Evolutionary conservation across 1,140 invertebrate species (phyloP).

Genomic region (Drosophila lacertosa): DNA sequence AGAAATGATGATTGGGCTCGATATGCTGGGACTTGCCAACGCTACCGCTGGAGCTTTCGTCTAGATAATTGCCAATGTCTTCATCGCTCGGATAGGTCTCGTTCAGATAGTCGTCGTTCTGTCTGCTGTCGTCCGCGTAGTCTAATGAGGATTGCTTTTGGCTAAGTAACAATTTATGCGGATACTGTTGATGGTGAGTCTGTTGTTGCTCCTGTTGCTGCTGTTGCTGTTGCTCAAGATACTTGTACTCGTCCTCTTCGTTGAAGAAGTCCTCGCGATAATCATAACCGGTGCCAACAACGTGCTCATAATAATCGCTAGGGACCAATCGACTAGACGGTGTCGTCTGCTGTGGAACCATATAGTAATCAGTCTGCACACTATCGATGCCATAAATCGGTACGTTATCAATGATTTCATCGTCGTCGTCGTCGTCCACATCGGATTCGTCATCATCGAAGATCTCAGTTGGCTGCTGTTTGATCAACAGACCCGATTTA

Average conservation of each 20-base stretch:
- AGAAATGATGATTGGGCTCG: too few species aligned
- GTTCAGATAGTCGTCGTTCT: constrained; percentile 62
- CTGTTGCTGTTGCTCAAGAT: constrained; percentile 75
- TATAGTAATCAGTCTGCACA: constrained; percentile 77
- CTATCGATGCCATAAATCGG: constrained; percentile 69
- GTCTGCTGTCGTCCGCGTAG: constrained; percentile 48
- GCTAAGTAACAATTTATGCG: constrained; percentile 30
- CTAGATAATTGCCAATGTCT: constrained; percentile 81
- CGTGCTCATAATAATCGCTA: constrained; percentile 79
- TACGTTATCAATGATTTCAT: constrained; percentile 45
- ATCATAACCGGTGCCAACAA: constrained; percentile 69
- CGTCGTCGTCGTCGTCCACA: constrained; percentile 67
- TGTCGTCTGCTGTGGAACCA: constrained; percentile 76
- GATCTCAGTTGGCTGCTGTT: constrained; percentile 80
- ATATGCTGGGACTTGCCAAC: too few species aligned
- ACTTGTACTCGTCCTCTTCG: constrained; percentile 82
- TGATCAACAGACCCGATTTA: constrained; percentile 72
- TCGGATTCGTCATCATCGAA: constrained; percentile 69
- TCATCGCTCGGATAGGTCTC: constrained; percentile 76
- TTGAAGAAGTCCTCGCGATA: constrained; percentile 84
- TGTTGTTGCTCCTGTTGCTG: constrained; percentile 20
- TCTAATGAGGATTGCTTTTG: constrained; percentile 64
- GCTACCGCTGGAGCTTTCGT: constrained; percentile 78
- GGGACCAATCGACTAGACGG: constrained; percentile 74
- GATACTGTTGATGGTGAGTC: constrained; percentile 28